These are phyloP conservation scores for Coilia nasus DNA, from an alignment of 2,797 vertebrate species.

Conservation along the genomic window DNA sequence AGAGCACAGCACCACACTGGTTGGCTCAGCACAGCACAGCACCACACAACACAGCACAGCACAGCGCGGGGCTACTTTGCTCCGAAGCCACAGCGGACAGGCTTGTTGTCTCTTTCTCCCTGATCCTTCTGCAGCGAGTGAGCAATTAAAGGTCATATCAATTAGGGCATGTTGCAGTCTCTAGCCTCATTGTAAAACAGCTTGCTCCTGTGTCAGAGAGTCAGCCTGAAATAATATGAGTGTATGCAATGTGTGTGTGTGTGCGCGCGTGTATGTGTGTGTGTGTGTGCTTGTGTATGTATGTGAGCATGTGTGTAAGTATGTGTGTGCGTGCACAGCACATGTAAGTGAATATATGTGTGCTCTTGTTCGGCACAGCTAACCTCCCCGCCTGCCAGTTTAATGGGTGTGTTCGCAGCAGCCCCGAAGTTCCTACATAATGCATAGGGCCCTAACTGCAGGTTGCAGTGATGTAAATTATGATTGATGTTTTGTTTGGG, in stretches of 20 bases:
- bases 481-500: slow-evolving; percentile 55
- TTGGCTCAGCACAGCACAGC: too few relatives aligned
- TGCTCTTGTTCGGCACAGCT: not conserved
- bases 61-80: not conserved
- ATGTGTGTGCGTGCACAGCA: not conserved
- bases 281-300: slow-evolving; percentile 13
- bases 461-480: slow-evolving; percentile 49
- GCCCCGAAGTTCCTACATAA: slow-evolving; percentile 33
- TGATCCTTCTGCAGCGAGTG: slow-evolving; percentile 74
- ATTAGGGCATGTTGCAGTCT: slow-evolving; percentile 83
- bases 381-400: slow-evolving; percentile 25
- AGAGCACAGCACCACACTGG: slow-evolving; percentile 60
- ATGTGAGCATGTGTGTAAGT: not conserved
- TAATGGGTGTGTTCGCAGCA: slow-evolving; percentile 48
- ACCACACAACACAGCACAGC: slow-evolving; percentile 58
- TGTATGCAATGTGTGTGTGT: slow-evolving; percentile 12
- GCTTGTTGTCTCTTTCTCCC: slow-evolving; percentile 80
- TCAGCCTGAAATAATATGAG: slow-evolving; percentile 64
- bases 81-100: slow-evolving; percentile 70
- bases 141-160: slow-evolving; percentile 87
- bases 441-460: slow-evolving; percentile 46
- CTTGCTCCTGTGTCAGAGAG: slow-evolving; percentile 71
- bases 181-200: slow-evolving; percentile 79
- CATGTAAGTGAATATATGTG: not conserved
- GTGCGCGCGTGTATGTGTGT: slow-evolving; percentile 14